Conservation (phyloP, 2,113 vertebrate species). For the Solenodon paradoxus region DNA sequence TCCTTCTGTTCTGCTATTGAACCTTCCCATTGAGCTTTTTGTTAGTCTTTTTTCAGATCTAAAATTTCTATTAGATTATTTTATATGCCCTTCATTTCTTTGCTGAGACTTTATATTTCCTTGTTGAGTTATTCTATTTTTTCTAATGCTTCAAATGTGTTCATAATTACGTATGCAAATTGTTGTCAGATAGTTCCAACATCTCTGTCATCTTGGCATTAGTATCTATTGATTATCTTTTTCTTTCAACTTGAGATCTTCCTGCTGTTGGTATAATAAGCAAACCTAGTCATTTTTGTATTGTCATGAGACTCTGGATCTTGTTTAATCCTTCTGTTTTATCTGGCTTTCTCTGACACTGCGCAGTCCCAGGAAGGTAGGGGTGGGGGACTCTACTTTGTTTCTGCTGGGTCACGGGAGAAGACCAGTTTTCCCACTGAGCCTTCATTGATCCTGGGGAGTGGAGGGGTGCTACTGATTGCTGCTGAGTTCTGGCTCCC, state of each 20-base stretch:
- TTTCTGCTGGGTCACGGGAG: not conserved
- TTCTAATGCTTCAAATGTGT: not conserved
- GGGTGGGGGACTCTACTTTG: too few species aligned
- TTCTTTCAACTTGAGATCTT: slow-evolving; percentile 1
- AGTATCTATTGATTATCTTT: not conserved
- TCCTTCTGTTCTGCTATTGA: not conserved
- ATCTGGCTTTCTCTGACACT: not conserved
- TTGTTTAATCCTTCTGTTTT: too few species aligned
- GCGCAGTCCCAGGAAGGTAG: not conserved
- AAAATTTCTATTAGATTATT: not conserved
- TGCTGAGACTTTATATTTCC: too few species aligned
- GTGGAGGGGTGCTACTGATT: not conserved
- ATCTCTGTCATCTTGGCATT: not conserved
- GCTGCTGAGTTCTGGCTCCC: not conserved
- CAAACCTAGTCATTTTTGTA: not conserved
- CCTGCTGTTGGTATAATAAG: not conserved
- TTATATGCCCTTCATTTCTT: not conserved
- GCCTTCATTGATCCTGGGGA: not conserved
- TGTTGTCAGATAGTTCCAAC: not conserved
- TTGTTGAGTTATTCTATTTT: too few species aligned
- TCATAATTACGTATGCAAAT: not conserved
- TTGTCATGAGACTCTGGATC: not conserved
- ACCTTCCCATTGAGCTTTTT: not conserved
- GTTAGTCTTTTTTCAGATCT: not conserved
- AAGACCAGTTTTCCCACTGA: too few species aligned